These are phyloP conservation scores for Caradrina kadenii DNA, from an alignment of 2,888 invertebrate species.

Conservation along the genomic window DNA sequence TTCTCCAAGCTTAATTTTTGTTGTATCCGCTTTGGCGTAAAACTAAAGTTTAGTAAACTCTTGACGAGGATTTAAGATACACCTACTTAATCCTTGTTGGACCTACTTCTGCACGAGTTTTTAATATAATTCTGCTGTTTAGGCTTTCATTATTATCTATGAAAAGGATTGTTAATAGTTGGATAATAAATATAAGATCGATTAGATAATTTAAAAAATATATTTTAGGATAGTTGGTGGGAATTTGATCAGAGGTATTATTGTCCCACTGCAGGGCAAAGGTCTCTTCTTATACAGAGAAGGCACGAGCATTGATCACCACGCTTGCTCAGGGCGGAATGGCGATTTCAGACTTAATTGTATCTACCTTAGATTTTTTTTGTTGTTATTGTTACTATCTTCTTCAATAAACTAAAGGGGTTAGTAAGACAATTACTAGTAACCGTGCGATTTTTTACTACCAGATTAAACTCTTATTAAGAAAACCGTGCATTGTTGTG, in stretches of 20 bases:
- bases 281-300: too few species aligned
- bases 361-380: too few species aligned
- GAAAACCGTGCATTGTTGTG: background rate
- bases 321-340: too few species aligned
- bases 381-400: background rate
- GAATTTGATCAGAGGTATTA: too few species aligned
- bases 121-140: conserved; percentile 26
- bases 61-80: conserved; percentile 40
- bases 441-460: background rate
- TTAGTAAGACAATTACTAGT: background rate
- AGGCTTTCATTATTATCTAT: conserved; percentile 13
- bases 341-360: too few species aligned
- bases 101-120: conserved; percentile 45
- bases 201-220: too few species aligned
- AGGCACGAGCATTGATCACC: too few species aligned
- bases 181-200: background rate
- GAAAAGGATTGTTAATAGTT: conserved; percentile 4
- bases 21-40: conserved; percentile 42
- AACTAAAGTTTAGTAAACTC: conserved; percentile 51
- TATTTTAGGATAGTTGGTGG: too few species aligned
- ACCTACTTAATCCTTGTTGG: conserved; percentile 49
- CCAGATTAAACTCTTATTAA: background rate
- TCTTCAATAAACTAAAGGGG: background rate
- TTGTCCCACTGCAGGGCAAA: too few species aligned
- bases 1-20: conserved; percentile 50